Evolutionary conservation across 2,113 vertebrate genomes (phyloP).

Genomic region (Pica pica): DNA sequence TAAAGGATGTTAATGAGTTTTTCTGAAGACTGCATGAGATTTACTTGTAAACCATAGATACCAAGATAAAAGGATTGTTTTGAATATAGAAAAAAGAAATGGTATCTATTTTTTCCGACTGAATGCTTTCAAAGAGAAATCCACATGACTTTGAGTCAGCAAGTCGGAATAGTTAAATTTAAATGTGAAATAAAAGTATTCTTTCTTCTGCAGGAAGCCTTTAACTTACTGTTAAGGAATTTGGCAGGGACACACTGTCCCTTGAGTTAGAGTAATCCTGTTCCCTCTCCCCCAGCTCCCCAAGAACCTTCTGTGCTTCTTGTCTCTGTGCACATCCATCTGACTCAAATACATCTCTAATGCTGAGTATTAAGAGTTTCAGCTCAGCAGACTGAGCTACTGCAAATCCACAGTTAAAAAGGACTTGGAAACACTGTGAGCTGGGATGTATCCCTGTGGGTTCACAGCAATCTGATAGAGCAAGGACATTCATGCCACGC

Average conservation of each 20-base stretch:
- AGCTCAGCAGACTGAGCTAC: neutral
- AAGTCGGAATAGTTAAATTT: neutral
- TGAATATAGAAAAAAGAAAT: neutral
- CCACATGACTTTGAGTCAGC: neutral
- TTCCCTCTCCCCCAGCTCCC: neutral
- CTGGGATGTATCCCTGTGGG: neutral
- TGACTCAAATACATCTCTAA: neutral
- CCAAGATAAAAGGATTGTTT: neutral
- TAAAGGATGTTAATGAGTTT: neutral
- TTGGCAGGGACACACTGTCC: neutral
- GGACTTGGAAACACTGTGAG: neutral
- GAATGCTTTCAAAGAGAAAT: conserved; percentile 9
- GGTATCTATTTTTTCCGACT: neutral
- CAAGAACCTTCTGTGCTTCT: neutral
- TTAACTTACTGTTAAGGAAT: neutral
- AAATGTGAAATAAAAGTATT: neutral
- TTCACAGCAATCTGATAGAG: neutral
- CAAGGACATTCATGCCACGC: too few species aligned
- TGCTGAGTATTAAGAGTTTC: neutral
- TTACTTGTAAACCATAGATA: neutral
- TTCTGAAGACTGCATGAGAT: neutral
- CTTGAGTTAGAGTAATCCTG: neutral
- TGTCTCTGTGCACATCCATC: neutral
- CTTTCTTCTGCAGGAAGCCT: neutral
- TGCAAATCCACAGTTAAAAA: neutral